phyloP scores from a whole-genome alignment of 2,888 invertebrate species.

The Antheraea yamamai region DNA sequence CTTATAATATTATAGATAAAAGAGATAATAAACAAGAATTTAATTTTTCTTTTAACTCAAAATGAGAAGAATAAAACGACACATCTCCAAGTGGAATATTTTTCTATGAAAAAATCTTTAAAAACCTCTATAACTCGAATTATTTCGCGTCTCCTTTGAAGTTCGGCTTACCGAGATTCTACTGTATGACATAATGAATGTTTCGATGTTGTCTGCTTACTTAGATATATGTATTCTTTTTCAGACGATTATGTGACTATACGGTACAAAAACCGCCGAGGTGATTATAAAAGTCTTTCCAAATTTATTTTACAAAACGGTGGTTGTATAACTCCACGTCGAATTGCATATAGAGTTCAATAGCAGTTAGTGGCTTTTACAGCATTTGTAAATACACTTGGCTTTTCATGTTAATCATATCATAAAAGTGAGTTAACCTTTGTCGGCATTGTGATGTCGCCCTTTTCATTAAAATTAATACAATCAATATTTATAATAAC shows the following conservation, averaged over 20 bases:
- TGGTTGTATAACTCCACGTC: constrained; percentile 55
- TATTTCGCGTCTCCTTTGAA: neutral
- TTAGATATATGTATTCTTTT: constrained; percentile 66
- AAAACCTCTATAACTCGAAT: too few relatives aligned
- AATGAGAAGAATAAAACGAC: too few relatives aligned
- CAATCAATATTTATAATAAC: neutral
- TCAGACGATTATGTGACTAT: constrained; percentile 96
- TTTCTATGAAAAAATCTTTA: too few relatives aligned
- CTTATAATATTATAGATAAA: too few relatives aligned
- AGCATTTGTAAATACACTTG: constrained; percentile 6
- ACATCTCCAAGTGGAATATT: too few relatives aligned
- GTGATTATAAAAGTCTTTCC: constrained; percentile 82
- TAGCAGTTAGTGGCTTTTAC: constrained; percentile 28
- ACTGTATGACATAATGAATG: constrained; percentile 11
- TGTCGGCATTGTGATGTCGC: neutral
- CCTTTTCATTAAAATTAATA: neutral
- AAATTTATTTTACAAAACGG: constrained; percentile 54
- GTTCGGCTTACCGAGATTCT: neutral
- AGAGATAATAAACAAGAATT: too few relatives aligned
- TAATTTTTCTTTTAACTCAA: too few relatives aligned
- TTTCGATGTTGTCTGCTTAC: constrained; percentile 16
- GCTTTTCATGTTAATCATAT: neutral
- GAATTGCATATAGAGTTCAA: constrained; percentile 33
- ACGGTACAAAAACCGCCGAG: constrained; percentile 94
- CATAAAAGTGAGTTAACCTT: constrained; percentile 6